A percentile compares a stretch with the other conserved stretches of the same genome.
These are phyloP conservation scores for Diorhabda elongata DNA, from an alignment of 1,140 invertebrate genomes.

Conservation along the genomic window DNA sequence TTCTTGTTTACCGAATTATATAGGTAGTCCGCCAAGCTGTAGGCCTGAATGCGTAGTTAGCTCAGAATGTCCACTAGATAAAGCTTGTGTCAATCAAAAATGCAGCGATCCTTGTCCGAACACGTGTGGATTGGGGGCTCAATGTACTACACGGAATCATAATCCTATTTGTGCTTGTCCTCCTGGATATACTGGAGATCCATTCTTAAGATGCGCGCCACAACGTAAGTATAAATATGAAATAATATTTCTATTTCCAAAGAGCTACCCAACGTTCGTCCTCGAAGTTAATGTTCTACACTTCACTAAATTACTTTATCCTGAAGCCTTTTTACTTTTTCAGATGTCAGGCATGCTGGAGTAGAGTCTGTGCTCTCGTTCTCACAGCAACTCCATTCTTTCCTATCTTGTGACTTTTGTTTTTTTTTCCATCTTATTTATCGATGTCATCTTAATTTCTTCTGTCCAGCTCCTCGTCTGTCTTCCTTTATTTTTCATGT, in stretches of 20 bases:
- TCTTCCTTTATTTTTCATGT: too few relatives aligned
- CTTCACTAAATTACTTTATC: too few relatives aligned
- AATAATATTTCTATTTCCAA: conserved; percentile 5
- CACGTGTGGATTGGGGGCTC: conserved; percentile 59
- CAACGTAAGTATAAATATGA: conserved; percentile 42
- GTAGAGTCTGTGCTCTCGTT: too few relatives aligned
- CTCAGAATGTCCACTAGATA: conserved; percentile 58
- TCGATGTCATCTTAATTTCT: too few relatives aligned
- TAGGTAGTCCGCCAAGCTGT: conserved; percentile 57
- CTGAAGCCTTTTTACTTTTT: too few relatives aligned
- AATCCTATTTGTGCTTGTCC: conserved; percentile 68
- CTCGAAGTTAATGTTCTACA: too few relatives aligned
- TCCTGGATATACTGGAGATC: conserved; percentile 69
- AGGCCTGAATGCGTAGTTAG: conserved; percentile 61
- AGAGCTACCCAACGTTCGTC: too few relatives aligned
- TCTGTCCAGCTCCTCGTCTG: too few relatives aligned
- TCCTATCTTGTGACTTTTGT: too few relatives aligned
- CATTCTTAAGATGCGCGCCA: conserved; percentile 58
- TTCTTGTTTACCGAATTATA: conserved; percentile 59
- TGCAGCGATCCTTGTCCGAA: conserved; percentile 62
- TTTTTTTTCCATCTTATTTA: too few relatives aligned
- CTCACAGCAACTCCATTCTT: too few relatives aligned
- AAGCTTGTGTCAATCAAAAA: conserved; percentile 60
- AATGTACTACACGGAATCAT: conserved; percentile 57
- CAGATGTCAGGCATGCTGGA: too few relatives aligned